A percentile compares a stretch with the other conserved stretches of the same genome.
phyloP scores from a whole-genome alignment of 2,888 invertebrate genomes.

The Tinea semifulvella region DNA sequence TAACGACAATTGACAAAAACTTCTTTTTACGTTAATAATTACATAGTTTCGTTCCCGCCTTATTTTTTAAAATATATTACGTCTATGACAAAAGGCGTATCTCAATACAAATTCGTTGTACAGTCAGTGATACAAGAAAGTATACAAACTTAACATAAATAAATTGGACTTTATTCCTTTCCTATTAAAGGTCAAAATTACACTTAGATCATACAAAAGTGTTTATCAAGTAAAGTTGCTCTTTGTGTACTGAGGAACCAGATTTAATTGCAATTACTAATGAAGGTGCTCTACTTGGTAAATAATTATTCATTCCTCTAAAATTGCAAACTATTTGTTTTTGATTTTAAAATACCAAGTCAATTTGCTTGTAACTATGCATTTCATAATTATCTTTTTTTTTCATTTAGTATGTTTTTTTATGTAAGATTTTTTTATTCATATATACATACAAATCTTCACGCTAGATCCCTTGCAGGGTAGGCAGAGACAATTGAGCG shows the following conservation, averaged over 20 bases:
- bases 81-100: neutral
- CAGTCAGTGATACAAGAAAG: neutral
- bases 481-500: no score
- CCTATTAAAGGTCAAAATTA: constrained; percentile 35
- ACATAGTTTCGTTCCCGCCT: no score
- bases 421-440: no score
- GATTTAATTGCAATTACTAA: constrained; percentile 18
- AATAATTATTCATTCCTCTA: constrained; percentile 14
- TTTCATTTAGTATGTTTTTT: no score
- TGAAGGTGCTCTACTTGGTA: constrained; percentile 14
- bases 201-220: constrained; percentile 30
- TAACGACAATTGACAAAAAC: neutral
- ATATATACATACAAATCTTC: no score
- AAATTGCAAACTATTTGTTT: constrained; percentile 8
- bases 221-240: neutral
- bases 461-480: no score
- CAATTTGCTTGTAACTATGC: no score
- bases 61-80: neutral
- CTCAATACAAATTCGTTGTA: neutral
- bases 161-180: constrained; percentile 27
- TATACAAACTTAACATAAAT: neutral
- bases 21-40: no score
- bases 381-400: no score
- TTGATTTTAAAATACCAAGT: no score
- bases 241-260: constrained; percentile 13